Evolutionary conservation across 2,888 invertebrate genomes (phyloP), one percentile per base, ranked within the genome.

Genomic region (Dorcus hopei): DNA sequence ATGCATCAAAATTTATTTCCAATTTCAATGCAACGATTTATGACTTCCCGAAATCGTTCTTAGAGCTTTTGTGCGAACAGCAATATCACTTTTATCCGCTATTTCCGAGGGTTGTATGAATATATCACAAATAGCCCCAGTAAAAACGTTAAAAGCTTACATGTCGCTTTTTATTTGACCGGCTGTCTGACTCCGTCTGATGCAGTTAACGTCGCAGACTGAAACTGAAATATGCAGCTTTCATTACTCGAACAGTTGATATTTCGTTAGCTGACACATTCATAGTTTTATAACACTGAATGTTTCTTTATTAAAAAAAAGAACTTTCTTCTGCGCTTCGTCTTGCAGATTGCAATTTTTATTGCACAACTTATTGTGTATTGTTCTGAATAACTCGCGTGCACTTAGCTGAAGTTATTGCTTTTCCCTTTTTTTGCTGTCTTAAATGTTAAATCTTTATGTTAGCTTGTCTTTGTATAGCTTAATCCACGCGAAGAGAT

Each of bases 161-260:
- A 63, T 68, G 72, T 70, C 70, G 65, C 62, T 64, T 66, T 70
- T 68, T 72, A 71, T 73, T 73, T 70, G 70, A 72, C 69, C 69
- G 70, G 66, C 64, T 70, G 72, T 72, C 72, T 70, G 45, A 45
- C 9, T 45, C 19, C n/a, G 45, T 19, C 45, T 11, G 23, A 19
- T 9, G 23, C 19, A 11, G 11, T 45, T 45, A n/a, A 11, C 45
- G 45, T 45, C 45, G 23, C 7, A 33, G 7, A 33, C 3, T 33
- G 6, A 33, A 19, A 19, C 19, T 33, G 26, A 33, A 33, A 33
- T 33, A 33, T 33, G 26, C 26, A 33, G 4, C 26, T 33, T 33
- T 33, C 26, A 33, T 33, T 33, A 33, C 6, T 33, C 26, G 6
- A 33, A 7, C 26, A 33, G 6, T 33, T 33, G 26, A 33, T 33